phyloP scores from a whole-genome alignment of 2,113 vertebrate genomes.

The Apistogramma diplotaenia region DNA sequence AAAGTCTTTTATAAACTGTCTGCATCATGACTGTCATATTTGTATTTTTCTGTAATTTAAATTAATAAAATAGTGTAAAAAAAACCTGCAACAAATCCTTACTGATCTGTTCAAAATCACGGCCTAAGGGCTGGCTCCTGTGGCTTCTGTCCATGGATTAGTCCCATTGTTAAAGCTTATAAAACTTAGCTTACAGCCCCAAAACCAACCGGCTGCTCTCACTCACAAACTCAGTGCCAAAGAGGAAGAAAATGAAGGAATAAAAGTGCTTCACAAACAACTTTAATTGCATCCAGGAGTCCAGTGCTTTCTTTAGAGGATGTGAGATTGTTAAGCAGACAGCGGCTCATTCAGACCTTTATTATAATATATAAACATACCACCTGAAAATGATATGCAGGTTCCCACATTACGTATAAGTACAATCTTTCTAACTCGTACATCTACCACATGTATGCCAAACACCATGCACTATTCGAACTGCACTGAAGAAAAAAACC shows the following conservation, averaged over 20 bases:
- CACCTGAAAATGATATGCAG: conserved; percentile 5
- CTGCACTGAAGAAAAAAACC: conserved; percentile 6
- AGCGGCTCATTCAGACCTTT: conserved; percentile 1
- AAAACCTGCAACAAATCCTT: not conserved
- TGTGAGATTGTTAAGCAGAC: conserved; percentile 12
- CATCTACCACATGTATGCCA: conserved; percentile 10
- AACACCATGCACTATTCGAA: conserved; percentile 45
- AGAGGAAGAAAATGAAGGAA: not conserved
- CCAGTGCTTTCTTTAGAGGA: not conserved
- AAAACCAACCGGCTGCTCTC: not conserved
- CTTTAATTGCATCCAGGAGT: conserved; percentile 54
- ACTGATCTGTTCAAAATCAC: not conserved
- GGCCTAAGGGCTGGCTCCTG: fast-evolving
- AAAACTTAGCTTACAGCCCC: not conserved
- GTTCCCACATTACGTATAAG: conserved; percentile 8
- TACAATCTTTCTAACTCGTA: conserved; percentile 18
- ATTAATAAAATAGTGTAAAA: not conserved
- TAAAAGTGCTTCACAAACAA: conserved; percentile 9
- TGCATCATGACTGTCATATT: not conserved
- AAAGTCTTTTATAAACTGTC: not conserved
- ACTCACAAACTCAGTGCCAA: not conserved
- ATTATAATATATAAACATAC: not conserved
- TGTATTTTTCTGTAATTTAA: not conserved
- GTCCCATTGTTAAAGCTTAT: not conserved
- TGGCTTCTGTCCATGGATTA: not conserved